Evolutionary conservation across 2,888 invertebrate genomes (phyloP).

Genomic region (Cephalotes varians): DNA sequence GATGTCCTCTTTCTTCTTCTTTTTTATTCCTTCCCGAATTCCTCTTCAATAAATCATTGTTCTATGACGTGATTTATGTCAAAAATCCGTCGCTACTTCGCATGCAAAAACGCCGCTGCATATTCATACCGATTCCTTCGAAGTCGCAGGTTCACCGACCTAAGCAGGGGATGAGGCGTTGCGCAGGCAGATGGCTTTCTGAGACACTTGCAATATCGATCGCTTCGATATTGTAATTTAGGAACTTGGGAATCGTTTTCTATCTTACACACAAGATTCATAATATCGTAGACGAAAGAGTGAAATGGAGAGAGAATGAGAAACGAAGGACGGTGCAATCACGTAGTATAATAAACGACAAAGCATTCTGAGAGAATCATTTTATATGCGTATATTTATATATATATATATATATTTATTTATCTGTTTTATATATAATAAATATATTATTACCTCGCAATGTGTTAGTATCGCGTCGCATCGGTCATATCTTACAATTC

Average conservation of each 20-base stretch:
- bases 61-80: background rate
- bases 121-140: background rate
- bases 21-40: background rate
- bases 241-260: background rate
- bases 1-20: background rate
- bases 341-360: slow-evolving; percentile 15
- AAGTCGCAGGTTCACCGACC: background rate
- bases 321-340: background rate
- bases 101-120: background rate
- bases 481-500: slow-evolving; percentile 18
- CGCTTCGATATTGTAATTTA: slow-evolving; percentile 6
- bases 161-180: background rate
- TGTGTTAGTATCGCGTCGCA: slow-evolving; percentile 3
- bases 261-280: background rate
- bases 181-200: background rate
- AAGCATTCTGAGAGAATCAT: slow-evolving; percentile 35
- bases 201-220: background rate
- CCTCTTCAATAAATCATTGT: background rate
- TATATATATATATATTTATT: slow-evolving; percentile 16
- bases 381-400: slow-evolving; percentile 22
- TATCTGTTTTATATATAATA: slow-evolving; percentile 32
- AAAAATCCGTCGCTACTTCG: no score
- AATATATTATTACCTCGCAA: slow-evolving; percentile 24
- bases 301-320: background rate
- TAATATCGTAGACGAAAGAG: background rate